These are phyloP conservation scores for Helicoverpa armigera DNA, from an alignment of 1,140 invertebrate species.

Conservation along the genomic window DNA sequence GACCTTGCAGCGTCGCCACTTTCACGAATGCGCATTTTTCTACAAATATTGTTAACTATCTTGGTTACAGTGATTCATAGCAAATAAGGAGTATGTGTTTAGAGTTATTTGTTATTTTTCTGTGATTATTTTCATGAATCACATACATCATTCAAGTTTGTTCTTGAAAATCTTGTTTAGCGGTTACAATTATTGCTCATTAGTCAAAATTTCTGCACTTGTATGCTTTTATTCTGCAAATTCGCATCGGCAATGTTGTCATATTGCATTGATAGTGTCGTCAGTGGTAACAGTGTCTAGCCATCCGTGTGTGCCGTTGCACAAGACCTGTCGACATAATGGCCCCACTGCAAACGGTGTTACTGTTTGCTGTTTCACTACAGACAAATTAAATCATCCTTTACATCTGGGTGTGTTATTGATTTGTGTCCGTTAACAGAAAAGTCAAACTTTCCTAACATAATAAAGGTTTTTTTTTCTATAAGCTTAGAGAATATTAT, in stretches of 20 bases:
- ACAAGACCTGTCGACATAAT: conserved; percentile 39
- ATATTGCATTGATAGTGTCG: conserved; percentile 35
- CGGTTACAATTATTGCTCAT: conserved; percentile 8
- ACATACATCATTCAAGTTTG: background rate
- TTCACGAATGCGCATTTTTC: conserved; percentile 11
- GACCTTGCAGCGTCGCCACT: conserved; percentile 28
- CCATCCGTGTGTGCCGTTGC: conserved; percentile 39
- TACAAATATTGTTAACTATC: conserved; percentile 18
- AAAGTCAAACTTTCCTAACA: too few species aligned
- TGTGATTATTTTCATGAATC: conserved; percentile 21
- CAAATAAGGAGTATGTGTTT: conserved; percentile 1
- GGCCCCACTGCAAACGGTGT: conserved; percentile 10
- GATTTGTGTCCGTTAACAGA: too few species aligned
- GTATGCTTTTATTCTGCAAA: too few species aligned
- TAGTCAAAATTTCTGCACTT: background rate
- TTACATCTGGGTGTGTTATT: too few species aligned
- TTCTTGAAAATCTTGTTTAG: conserved; percentile 6
- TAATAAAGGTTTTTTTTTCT: too few species aligned
- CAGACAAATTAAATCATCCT: background rate
- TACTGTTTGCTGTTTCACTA: conserved; percentile 2
- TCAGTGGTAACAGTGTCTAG: conserved; percentile 39
- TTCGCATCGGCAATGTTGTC: conserved; percentile 22
- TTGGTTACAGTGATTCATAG: conserved; percentile 8
- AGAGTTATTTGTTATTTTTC: conserved; percentile 35
- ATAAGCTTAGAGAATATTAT: too few species aligned